Conservation (phyloP, 2,797 vertebrate genomes). For the Scomberomorus guttatus region DNA sequence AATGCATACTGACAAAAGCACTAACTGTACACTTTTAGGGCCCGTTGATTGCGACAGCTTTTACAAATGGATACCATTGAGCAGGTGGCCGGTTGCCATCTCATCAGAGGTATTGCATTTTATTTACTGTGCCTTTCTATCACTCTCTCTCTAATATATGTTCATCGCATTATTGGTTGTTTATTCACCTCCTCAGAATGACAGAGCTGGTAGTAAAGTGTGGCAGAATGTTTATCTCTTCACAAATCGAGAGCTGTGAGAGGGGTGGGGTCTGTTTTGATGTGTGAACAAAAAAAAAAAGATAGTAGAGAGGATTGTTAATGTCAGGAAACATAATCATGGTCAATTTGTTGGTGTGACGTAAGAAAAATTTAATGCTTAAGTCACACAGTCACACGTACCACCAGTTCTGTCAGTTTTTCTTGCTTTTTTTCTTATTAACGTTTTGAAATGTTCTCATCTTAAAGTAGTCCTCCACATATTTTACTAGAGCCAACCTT, state of each 20-base stretch:
- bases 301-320: neutral
- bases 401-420: slow-evolving; percentile 51
- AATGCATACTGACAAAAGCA: slow-evolving; percentile 93
- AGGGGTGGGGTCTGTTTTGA: neutral
- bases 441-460: slow-evolving; percentile 41
- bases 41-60: slow-evolving; percentile 99
- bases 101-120: slow-evolving; percentile 97
- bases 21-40: slow-evolving; percentile 99
- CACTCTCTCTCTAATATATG: slow-evolving; percentile 62
- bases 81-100: slow-evolving; percentile 95
- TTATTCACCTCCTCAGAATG: slow-evolving; percentile 54
- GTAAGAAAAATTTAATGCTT: neutral
- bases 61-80: slow-evolving; percentile 99
- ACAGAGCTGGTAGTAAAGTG: slow-evolving; percentile 68
- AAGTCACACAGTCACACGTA: slow-evolving; percentile 28
- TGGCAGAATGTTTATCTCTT: slow-evolving; percentile 24
- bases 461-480: slow-evolving; percentile 1
- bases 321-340: neutral
- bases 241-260: slow-evolving; percentile 18
- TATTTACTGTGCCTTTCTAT: slow-evolving; percentile 87
- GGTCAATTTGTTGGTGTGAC: slow-evolving; percentile 20
- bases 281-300: slow-evolving; percentile 1
- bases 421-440: slow-evolving; percentile 13
- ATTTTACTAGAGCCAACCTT: slow-evolving; percentile 13
- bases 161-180: slow-evolving; percentile 67